Percentiles rank a stretch among this genome's conserved stretches.
Evolutionary conservation across 2,113 vertebrate genomes (phyloP).

Genomic region (Gnathonemus longibarbis): DNA sequence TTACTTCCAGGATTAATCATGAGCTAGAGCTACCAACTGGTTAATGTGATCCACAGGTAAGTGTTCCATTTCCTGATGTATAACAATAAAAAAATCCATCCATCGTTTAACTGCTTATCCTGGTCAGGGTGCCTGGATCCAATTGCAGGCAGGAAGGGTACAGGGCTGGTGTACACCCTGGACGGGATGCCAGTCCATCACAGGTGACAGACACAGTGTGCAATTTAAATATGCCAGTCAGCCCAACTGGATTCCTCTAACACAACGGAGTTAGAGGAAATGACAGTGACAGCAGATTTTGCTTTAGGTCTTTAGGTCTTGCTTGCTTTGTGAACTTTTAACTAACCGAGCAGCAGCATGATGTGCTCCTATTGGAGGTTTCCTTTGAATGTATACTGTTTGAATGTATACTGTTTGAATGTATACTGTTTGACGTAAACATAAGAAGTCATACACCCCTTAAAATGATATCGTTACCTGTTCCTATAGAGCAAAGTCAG

Average conservation of each 20-base stretch:
- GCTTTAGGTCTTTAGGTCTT: background rate
- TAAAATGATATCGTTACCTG: background rate
- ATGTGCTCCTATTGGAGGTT: background rate
- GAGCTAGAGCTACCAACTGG: slow-evolving; percentile 20
- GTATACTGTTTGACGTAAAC: background rate
- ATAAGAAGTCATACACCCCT: background rate
- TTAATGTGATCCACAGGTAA: slow-evolving; percentile 28
- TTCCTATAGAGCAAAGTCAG: background rate
- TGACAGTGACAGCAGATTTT: background rate
- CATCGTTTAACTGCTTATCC: background rate
- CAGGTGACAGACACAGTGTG: background rate
- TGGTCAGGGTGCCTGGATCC: no score
- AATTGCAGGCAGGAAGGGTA: no score
- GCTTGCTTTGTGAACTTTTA: background rate
- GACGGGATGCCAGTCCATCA: background rate
- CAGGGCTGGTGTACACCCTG: background rate
- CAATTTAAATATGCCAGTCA: background rate
- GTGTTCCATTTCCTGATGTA: slow-evolving; percentile 29
- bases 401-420: no score
- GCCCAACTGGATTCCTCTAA: background rate
- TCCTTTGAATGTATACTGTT: background rate
- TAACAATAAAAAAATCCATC: background rate
- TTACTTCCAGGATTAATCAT: slow-evolving; percentile 21
- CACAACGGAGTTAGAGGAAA: background rate
- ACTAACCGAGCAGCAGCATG: background rate